Evolutionary conservation across 2,888 invertebrate genomes (phyloP).

Genomic region (Tetropium fuscum): DNA sequence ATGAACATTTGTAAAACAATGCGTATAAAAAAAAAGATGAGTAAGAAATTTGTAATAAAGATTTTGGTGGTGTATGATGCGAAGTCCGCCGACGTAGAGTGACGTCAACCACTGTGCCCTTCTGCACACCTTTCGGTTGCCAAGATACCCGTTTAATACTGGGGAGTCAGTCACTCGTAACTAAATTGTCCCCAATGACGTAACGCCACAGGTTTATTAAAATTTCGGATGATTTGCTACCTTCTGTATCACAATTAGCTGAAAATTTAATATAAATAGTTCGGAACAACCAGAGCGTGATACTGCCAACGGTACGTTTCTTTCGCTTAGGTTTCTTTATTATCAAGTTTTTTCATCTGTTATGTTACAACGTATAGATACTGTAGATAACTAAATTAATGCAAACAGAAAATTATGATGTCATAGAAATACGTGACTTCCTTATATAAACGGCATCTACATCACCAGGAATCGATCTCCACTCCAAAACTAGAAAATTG

Average conservation of each 20-base stretch:
- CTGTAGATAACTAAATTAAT: not conserved
- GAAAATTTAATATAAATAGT: too few species aligned
- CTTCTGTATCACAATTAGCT: too few species aligned
- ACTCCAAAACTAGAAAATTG: too few species aligned
- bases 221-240: slow-evolving; percentile 21
- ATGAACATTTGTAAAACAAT: too few species aligned
- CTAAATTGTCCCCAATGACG: slow-evolving; percentile 25
- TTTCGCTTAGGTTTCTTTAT: too few species aligned
- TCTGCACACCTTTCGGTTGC: slow-evolving; percentile 42
- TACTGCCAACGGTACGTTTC: too few species aligned
- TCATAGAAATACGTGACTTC: too few species aligned
- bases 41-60: slow-evolving; percentile 9
- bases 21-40: too few species aligned
- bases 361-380: not conserved
- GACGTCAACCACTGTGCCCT: slow-evolving; percentile 3
- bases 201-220: slow-evolving; percentile 10
- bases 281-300: too few species aligned
- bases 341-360: too few species aligned
- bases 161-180: slow-evolving; percentile 38
- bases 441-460: too few species aligned
- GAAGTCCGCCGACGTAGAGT: slow-evolving; percentile 2
- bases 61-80: slow-evolving; percentile 3
- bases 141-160: slow-evolving; percentile 44
- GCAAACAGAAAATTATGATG: not conserved
- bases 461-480: too few species aligned